Base-by-base conservation (phyloP, 1,140 invertebrate genomes). In the Octopus sinensis region DNA sequence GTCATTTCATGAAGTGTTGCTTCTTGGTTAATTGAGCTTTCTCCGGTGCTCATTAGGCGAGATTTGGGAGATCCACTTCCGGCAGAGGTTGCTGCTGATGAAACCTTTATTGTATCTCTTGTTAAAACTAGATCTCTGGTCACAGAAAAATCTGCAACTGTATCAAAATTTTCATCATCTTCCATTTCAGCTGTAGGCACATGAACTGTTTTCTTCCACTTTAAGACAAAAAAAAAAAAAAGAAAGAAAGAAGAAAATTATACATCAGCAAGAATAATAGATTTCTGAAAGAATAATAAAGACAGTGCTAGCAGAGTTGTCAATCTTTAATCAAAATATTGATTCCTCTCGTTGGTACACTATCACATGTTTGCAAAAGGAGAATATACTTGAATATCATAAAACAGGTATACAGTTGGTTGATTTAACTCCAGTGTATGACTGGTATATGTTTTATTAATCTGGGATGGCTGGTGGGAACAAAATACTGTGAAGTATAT, bases 1-100 rank as follows among this genome's bases (percentile, higher is more conserved):
- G 94, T 93, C 80, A 97, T 85, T 81, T 90, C 90, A 86, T 91
- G 90, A n/a, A 91, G 86, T 82, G 90, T 91, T 82, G 88, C 84
- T 78, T 88, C 84, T 81, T 73, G 68, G 13, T 73, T 73, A 23
- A 13, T 73, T 73, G 68, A 73, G 30, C 68, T 17, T 73, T 73
- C 68, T 84, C 77, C 54, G 83, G 76, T 83, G 84, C 82, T 71
- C 78, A 54, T 76, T 83, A 78, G 81, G 80, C 79, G 71, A 80
- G 80, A 68, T 81, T 79, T 78, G 82, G 83, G 43, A 81, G 52
- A 53, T 81, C 73, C 30, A 79, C 78, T 53, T 83, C 82, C 30
- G 30, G 30, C 30, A 62, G 68, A 73, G 68, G 68, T 73, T 6
- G 30, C 30, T 23, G 30, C 30, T 7, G 68, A 23, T 13, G 30